phyloP scores from a whole-genome alignment of 2,888 invertebrate species.

The Lithophane leautieri region DNA sequence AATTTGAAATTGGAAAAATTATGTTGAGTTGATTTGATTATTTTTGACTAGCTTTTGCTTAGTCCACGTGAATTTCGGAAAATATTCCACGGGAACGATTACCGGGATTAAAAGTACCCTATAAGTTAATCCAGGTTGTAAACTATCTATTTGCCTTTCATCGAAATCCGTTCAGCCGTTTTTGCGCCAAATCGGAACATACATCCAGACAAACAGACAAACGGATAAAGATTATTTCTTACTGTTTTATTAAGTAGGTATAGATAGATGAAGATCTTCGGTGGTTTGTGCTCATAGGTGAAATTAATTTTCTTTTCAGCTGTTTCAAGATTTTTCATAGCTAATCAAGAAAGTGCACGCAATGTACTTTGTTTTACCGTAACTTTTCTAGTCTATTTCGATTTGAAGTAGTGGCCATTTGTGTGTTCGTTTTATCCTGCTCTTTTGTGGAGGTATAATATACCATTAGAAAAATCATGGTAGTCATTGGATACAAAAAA shows the following conservation, averaged over 20 bases:
- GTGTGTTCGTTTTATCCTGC: not conserved
- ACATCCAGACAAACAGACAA: too few species aligned
- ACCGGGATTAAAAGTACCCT: too few species aligned
- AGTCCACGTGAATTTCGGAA: too few species aligned
- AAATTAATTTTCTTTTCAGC: not conserved
- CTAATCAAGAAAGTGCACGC: not conserved
- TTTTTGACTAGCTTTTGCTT: not conserved
- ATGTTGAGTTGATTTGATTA: slow-evolving; percentile 11
- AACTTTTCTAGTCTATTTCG: not conserved
- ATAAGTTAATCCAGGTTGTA: too few species aligned
- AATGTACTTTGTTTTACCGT: not conserved
- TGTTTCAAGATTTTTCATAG: not conserved
- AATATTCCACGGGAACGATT: too few species aligned
- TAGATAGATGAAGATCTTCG: not conserved
- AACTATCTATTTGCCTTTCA: too few species aligned
- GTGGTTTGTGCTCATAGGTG: accelerated
- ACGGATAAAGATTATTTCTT: too few species aligned
- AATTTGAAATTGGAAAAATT: slow-evolving; percentile 18
- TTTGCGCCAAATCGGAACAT: too few species aligned
- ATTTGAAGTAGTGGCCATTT: not conserved
- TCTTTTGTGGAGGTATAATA: not conserved
- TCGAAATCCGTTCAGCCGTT: too few species aligned
- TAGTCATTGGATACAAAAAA: too few species aligned
- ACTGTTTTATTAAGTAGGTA: too few species aligned
- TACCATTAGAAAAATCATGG: not conserved